These are phyloP conservation scores for Pheosia tremula DNA, from an alignment of 2,888 invertebrate species.

Conservation along the genomic window DNA sequence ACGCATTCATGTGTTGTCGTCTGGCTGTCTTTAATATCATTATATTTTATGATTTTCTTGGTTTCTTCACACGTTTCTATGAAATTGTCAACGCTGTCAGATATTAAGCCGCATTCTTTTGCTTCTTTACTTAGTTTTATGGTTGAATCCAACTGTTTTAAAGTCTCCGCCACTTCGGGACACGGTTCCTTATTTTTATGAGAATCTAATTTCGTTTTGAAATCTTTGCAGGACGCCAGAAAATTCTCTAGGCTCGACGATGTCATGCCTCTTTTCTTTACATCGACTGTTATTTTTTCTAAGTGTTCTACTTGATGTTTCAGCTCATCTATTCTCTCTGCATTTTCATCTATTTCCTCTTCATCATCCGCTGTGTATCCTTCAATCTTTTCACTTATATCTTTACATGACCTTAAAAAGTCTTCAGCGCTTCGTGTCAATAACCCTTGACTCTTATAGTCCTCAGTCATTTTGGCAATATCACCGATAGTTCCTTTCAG, in stretches of 20 bases:
- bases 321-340: slow-evolving; percentile 29
- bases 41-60: slow-evolving; percentile 31
- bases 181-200: slow-evolving; percentile 17
- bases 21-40: slow-evolving; percentile 4
- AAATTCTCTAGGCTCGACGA: slow-evolving; percentile 41
- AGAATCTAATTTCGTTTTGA: slow-evolving; percentile 40
- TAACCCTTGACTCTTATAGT: slow-evolving; percentile 40
- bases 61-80: slow-evolving; percentile 48
- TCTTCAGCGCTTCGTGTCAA: slow-evolving; percentile 36
- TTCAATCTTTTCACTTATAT: slow-evolving; percentile 43
- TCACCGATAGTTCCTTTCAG: slow-evolving; percentile 43
- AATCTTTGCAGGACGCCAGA: slow-evolving; percentile 41
- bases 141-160: slow-evolving; percentile 43
- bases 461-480: slow-evolving; percentile 40
- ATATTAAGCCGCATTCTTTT: slow-evolving; percentile 40
- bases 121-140: slow-evolving; percentile 42
- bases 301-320: slow-evolving; percentile 35
- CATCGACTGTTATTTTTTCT: slow-evolving; percentile 34
- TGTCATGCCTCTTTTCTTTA: slow-evolving; percentile 27
- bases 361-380: slow-evolving; percentile 17
- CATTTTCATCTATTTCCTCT: slow-evolving; percentile 8
- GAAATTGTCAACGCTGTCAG: slow-evolving; percentile 44
- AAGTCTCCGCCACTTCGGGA: slow-evolving; percentile 17
- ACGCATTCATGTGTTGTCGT: too few species aligned
- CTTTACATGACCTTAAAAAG: slow-evolving; percentile 43